phyloP scores from a whole-genome alignment of 2,797 vertebrate genomes.

The Eleutherodactylus coqui region DNA sequence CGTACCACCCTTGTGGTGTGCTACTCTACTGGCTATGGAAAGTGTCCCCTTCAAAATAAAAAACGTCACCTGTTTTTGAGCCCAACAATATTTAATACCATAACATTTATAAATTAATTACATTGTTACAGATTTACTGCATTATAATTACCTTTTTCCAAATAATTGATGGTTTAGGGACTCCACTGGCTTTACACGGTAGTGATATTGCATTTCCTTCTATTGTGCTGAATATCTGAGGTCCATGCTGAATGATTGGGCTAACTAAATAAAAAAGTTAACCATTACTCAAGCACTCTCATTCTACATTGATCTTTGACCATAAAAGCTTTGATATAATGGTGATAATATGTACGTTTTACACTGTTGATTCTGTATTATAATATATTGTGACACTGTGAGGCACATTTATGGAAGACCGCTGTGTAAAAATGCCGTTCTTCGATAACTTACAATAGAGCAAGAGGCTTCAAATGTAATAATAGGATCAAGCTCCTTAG shows the following conservation, averaged over 20 bases:
- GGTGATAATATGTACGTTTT: background rate
- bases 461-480: no score
- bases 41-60: no score
- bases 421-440: no score
- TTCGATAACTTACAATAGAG: no score
- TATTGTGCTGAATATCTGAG: slow-evolving; percentile 93
- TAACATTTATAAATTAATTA: background rate
- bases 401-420: no score
- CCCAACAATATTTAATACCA: background rate
- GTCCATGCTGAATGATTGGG: slow-evolving; percentile 92
- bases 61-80: background rate
- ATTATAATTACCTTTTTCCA: slow-evolving; percentile 88
- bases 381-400: background rate
- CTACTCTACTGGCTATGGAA: no score
- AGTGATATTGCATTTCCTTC: slow-evolving; percentile 87
- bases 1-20: no score
- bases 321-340: background rate
- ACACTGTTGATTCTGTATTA: no score
- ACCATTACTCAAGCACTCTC: background rate
- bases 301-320: background rate
- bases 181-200: slow-evolving; percentile 88
- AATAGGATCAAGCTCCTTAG: no score
- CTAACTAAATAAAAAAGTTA: slow-evolving; percentile 77
- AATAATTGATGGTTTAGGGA: slow-evolving; percentile 85
- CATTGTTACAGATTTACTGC: background rate